Percentiles rank a stretch among this genome's conserved stretches.
Conservation (phyloP, 53 echinoderm and acorn worm genomes). For the Stichopus horrens region DNA sequence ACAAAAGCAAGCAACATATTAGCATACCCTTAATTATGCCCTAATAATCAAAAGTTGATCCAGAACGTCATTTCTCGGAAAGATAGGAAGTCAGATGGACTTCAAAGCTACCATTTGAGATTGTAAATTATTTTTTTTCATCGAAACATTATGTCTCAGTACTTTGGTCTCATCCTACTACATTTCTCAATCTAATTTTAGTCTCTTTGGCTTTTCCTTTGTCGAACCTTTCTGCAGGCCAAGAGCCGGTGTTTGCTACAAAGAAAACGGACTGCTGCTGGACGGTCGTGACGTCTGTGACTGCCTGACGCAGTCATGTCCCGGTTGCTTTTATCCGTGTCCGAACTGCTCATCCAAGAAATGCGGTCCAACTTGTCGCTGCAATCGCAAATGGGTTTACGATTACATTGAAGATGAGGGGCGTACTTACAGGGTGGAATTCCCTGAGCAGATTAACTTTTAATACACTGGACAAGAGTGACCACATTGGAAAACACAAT, state of each 20-base stretch:
- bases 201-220: neutral
- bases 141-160: neutral
- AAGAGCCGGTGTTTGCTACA: constrained; percentile 58
- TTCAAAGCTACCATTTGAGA: too few relatives aligned
- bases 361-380: constrained; percentile 88
- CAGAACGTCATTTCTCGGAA: too few relatives aligned
- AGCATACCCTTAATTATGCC: too few relatives aligned
- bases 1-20: too few relatives aligned
- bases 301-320: constrained; percentile 73
- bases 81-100: too few relatives aligned
- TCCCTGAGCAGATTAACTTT: constrained; percentile 37
- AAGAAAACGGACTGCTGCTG: constrained; percentile 71
- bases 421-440: constrained; percentile 59
- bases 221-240: neutral
- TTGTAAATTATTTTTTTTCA: too few relatives aligned
- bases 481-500: too few relatives aligned
- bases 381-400: constrained; percentile 92
- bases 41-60: too few relatives aligned
- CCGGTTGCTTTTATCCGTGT: constrained; percentile 94
- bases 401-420: constrained; percentile 89
- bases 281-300: constrained; percentile 80
- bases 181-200: neutral
- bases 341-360: constrained; percentile 75
- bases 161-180: neutral
- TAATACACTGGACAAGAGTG: neutral